phyloP scores from a whole-genome alignment of 2,888 invertebrate genomes.

The Drosophila glabriapex region DNA sequence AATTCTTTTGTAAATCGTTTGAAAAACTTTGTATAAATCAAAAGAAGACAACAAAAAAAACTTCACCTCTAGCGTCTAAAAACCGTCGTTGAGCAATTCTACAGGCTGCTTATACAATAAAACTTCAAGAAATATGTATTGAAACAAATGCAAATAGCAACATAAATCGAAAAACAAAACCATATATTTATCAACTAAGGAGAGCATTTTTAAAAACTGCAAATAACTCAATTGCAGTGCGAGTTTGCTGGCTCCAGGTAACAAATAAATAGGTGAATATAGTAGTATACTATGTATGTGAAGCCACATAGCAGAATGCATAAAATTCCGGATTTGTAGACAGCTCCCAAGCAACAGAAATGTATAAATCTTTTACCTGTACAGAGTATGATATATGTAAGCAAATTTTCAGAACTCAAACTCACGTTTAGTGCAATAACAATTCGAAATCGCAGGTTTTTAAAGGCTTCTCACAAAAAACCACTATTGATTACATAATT shows the following conservation, averaged over 20 bases:
- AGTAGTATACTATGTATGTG: conserved; percentile 15
- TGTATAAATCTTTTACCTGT: conserved; percentile 74
- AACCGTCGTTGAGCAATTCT: conserved; percentile 72
- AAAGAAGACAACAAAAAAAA: conserved; percentile 51
- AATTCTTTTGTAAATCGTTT: conserved; percentile 59
- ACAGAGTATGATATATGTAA: conserved; percentile 54
- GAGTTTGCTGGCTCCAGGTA: conserved; percentile 23
- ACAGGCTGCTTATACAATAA: conserved; percentile 78
- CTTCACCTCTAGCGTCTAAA: conserved; percentile 73
- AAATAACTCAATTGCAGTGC: conserved; percentile 23
- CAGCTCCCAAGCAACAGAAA: conserved; percentile 34
- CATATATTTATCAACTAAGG: conserved; percentile 61
- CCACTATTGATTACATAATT: conserved; percentile 35
- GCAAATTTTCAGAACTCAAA: conserved; percentile 36
- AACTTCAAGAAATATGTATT: conserved; percentile 51
- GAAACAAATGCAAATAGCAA: conserved; percentile 42
- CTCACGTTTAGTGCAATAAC: conserved; percentile 35
- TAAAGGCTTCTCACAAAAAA: conserved; percentile 52
- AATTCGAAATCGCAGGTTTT: conserved; percentile 36
- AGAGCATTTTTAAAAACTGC: conserved; percentile 46
- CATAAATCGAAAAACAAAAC: conserved; percentile 28
- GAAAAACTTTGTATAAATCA: conserved; percentile 58
- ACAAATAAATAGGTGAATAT: conserved; percentile 46
- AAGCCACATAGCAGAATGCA: conserved; percentile 12
- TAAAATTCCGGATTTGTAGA: conserved; percentile 45